Percentiles rank a stretch among this genome's conserved stretches.
Conservation (phyloP, 2,113 vertebrate genomes). For the Jacana jacana region DNA sequence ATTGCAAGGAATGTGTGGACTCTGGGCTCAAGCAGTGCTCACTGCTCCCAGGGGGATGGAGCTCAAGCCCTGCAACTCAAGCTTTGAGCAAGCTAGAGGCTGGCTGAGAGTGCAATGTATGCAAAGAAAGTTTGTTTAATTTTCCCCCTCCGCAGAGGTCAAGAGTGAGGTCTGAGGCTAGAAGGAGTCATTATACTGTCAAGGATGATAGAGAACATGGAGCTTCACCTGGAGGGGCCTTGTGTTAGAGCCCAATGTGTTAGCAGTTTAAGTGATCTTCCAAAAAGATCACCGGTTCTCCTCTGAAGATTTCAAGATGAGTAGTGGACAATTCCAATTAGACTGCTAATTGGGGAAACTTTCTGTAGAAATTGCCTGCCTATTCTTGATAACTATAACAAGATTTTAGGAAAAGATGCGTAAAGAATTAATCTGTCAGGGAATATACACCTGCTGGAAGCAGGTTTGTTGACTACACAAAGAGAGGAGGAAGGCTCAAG, state of each 20-base stretch:
- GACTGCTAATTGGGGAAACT: background rate
- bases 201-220: background rate
- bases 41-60: constrained; percentile 1
- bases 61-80: background rate
- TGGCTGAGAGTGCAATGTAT: background rate
- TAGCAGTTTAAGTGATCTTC: background rate
- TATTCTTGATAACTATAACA: background rate
- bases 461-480: background rate
- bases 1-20: constrained; percentile 29
- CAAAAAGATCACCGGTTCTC: background rate
- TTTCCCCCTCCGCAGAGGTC: background rate
- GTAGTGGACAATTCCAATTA: background rate
- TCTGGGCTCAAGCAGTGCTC: background rate
- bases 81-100: background rate
- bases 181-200: background rate
- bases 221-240: background rate
- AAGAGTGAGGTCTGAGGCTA: background rate
- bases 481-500: background rate
- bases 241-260: background rate
- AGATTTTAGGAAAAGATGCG: background rate
- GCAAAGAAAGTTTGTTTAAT: background rate
- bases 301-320: background rate
- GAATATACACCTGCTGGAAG: background rate
- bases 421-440: background rate
- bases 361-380: background rate